Conservation (phyloP, 2,888 invertebrate species). For the Morpho achilles region DNA sequence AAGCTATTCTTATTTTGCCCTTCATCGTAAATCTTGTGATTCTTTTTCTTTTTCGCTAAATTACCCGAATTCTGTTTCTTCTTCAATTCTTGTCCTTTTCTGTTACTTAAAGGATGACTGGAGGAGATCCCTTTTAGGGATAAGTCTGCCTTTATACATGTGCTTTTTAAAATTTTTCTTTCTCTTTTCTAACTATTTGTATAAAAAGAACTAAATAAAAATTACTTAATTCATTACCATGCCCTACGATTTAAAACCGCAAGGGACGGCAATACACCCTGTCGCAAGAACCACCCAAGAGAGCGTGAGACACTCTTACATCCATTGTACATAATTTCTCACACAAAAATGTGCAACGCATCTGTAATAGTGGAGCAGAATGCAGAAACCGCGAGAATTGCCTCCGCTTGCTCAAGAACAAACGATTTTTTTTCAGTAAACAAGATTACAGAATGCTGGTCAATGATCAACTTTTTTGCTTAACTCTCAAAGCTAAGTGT, state of each 20-base stretch:
- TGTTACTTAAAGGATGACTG: too few species aligned
- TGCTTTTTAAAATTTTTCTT: too few species aligned
- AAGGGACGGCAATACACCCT: slow-evolving; percentile 31
- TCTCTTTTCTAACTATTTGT: too few species aligned
- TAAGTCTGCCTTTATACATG: too few species aligned
- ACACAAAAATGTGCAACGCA: slow-evolving; percentile 56
- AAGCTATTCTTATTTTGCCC: too few species aligned
- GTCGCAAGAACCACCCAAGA: slow-evolving; percentile 66
- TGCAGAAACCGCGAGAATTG: slow-evolving; percentile 53
- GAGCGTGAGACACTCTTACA: slow-evolving; percentile 58
- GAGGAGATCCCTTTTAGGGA: too few species aligned
- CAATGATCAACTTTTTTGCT: slow-evolving; percentile 11
- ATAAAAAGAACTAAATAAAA: too few species aligned
- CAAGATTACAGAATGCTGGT: slow-evolving; percentile 7
- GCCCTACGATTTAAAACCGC: slow-evolving; percentile 9
- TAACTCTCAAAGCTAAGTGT: background rate
- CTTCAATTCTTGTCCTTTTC: too few species aligned
- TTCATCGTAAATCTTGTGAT: too few species aligned
- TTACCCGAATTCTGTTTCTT: too few species aligned
- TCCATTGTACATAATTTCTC: slow-evolving; percentile 63
- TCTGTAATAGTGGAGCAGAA: slow-evolving; percentile 56
- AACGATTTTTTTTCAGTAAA: slow-evolving; percentile 9
- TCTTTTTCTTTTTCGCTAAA: too few species aligned
- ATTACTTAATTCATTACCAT: background rate
- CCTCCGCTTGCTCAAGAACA: slow-evolving; percentile 32